These are phyloP conservation scores for Lepus timidus DNA, from an alignment of 2,113 vertebrate genomes.

Conservation along the genomic window DNA sequence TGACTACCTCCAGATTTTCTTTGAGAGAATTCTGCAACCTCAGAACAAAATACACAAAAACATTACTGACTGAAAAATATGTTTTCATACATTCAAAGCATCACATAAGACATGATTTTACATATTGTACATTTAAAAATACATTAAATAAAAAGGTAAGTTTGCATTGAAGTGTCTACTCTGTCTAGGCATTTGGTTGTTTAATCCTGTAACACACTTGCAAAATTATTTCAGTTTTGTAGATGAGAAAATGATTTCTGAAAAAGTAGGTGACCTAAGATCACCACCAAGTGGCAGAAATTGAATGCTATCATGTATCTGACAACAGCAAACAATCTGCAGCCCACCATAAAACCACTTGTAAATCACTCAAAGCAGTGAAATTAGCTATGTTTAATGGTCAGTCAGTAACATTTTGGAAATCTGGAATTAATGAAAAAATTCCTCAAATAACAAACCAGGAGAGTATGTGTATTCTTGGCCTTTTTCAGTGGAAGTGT, in stretches of 20 bases:
- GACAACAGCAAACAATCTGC: not conserved
- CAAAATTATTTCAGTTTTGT: constrained; percentile 34
- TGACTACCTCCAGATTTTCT: not conserved
- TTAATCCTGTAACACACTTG: not conserved
- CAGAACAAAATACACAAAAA: constrained; percentile 9
- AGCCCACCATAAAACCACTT: not conserved
- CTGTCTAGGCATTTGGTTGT: constrained; percentile 15
- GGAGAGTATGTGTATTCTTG: not conserved
- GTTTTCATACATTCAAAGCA: not conserved
- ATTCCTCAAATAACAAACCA: constrained; percentile 39
- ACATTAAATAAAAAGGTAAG: not conserved
- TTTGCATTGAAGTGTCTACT: not conserved
- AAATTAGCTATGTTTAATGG: not conserved
- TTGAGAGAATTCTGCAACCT: not conserved
- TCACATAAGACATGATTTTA: constrained; percentile 1
- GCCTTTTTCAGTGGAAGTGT: constrained; percentile 2
- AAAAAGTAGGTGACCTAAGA: not conserved
- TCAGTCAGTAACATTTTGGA: not conserved
- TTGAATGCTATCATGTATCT: not conserved
- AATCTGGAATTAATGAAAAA: constrained; percentile 18
- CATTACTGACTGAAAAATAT: not conserved
- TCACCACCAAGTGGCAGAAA: not conserved
- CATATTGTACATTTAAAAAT: not conserved
- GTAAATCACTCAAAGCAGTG: not conserved
- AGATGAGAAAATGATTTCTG: not conserved